Evolutionary conservation across 2,797 vertebrate species (phyloP).

Genomic region (Ctenopoma multispine): DNA sequence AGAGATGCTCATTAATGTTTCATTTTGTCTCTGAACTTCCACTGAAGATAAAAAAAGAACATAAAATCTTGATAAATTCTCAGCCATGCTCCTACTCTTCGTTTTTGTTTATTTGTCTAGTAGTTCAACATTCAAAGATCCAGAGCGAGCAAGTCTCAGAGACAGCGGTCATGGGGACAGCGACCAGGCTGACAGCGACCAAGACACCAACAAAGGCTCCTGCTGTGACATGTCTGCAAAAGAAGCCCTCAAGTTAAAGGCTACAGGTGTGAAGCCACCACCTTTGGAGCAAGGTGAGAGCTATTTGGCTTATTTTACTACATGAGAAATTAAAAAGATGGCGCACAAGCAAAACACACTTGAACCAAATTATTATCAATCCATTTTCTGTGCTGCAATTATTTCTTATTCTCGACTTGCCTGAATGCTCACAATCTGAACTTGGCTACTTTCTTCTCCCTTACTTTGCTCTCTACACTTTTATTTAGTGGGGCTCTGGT

Average conservation of each 20-base stretch:
- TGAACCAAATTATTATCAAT: slow-evolving; percentile 21
- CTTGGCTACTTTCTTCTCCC: slow-evolving; percentile 56
- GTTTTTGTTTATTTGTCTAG: slow-evolving; percentile 76
- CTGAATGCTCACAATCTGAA: slow-evolving; percentile 58
- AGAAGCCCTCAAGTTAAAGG: slow-evolving; percentile 99
- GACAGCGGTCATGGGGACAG: slow-evolving; percentile 99
- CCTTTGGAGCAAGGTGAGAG: slow-evolving; percentile 97
- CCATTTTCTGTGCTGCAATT: slow-evolving; percentile 20
- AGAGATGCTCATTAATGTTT: slow-evolving; percentile 36
- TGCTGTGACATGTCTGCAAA: slow-evolving; percentile 99
- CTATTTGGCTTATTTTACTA: slow-evolving; percentile 47
- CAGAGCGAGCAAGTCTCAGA: slow-evolving; percentile 98
- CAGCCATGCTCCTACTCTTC: background rate
- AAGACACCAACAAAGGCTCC: slow-evolving; percentile 99
- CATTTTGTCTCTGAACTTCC: slow-evolving; percentile 20
- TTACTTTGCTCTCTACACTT: slow-evolving; percentile 65
- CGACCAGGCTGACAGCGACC: slow-evolving; percentile 99
- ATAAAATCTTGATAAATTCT: slow-evolving; percentile 1
- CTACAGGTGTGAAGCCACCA: slow-evolving; percentile 93
- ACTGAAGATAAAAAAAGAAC: background rate
- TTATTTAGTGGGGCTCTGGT: slow-evolving; percentile 51
- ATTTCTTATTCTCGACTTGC: slow-evolving; percentile 55
- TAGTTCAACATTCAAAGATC: slow-evolving; percentile 99
- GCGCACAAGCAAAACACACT: slow-evolving; percentile 6
- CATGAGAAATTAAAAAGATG: slow-evolving; percentile 43